Base-by-base conservation (phyloP, 2,113 vertebrate species). In the Mugil cephalus region DNA sequence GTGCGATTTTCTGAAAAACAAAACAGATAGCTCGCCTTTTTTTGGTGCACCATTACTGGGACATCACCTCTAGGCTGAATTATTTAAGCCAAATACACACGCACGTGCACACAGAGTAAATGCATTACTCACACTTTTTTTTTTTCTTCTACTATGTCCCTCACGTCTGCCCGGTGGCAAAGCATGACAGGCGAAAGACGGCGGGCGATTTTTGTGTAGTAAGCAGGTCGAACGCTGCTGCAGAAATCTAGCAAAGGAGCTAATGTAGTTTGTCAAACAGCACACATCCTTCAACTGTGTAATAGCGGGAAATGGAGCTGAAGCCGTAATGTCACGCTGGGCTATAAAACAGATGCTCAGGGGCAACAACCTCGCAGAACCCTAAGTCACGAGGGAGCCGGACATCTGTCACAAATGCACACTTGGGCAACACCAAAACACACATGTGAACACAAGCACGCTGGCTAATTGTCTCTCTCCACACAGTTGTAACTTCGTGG, bases 401-500 rank as follows among this genome's bases (percentile, higher is more conserved):
- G 83, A 73, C 70, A 76, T 81, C 60, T 77, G 66, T 85, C 77
- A 74, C 56, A 62, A 54, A 79, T 10, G 48, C 58, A 78, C 61
- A 67, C 43, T 62, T 30, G 10, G 10, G 17, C 2, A 10, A 66
- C 11, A 69, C 75, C 79, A 34, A 62, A 66, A 76, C 38, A 77
- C 74, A 66, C 65, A 60, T 52, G 65, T 59, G 66, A 72, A 75
- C 61, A 66, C 69, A 69, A 62, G 39, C 9, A 74, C 42, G 43
- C 66, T 69, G 50, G 30, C 82, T 80, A 83, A 87, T 81, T 87
- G 63, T 85, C 72, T 77, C 72, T 77, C 45, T 74, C 40, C 14
- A 40, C 64, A 67, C 58, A 73, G 73, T 84, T 79, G 83, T 88
- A 83, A 88, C 85, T 88, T 73, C 83, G 66, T 76, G 69, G 71